Percentiles rank a stretch among this genome's conserved stretches.
These are phyloP conservation scores for Cryptoprocta ferox DNA, from an alignment of 2,797 vertebrate genomes.

Conservation along the genomic window DNA sequence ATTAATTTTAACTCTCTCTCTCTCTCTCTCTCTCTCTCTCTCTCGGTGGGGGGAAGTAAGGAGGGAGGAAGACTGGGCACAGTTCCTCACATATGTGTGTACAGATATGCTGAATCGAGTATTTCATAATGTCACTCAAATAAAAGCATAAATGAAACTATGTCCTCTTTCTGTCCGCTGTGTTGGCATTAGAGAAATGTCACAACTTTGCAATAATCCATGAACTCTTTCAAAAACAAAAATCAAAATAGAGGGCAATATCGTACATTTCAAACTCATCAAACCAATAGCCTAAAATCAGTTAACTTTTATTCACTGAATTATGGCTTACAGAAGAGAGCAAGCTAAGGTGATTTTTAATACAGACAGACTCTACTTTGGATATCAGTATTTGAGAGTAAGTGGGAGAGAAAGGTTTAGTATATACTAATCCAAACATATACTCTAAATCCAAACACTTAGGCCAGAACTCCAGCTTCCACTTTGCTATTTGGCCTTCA, in stretches of 20 bases:
- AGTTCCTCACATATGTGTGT: not conserved
- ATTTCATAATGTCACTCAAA: not conserved
- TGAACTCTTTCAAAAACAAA: conserved; percentile 44
- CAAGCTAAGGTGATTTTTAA: conserved; percentile 17
- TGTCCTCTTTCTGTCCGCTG: not conserved
- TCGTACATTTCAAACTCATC: not conserved
- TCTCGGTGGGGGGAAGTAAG: not conserved
- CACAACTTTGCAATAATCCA: not conserved
- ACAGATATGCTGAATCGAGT: not conserved
- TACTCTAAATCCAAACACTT: not conserved
- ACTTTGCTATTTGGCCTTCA: not conserved
- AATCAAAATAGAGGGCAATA: not conserved
- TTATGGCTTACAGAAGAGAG: not conserved
- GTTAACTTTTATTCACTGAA: not conserved
- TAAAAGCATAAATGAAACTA: not conserved
- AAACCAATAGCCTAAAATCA: not conserved
- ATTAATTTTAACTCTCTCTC: conserved; percentile 2
- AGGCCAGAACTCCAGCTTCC: not conserved
- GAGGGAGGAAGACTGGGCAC: not conserved
- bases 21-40: not conserved
- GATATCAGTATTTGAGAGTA: not conserved
- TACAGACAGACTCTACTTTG: not conserved
- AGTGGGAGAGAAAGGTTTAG: not conserved
- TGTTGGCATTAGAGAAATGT: not conserved
- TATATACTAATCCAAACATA: not conserved